These are phyloP conservation scores for Oplegnathus fasciatus DNA, from an alignment of 2,113 vertebrate species.

Conservation along the genomic window DNA sequence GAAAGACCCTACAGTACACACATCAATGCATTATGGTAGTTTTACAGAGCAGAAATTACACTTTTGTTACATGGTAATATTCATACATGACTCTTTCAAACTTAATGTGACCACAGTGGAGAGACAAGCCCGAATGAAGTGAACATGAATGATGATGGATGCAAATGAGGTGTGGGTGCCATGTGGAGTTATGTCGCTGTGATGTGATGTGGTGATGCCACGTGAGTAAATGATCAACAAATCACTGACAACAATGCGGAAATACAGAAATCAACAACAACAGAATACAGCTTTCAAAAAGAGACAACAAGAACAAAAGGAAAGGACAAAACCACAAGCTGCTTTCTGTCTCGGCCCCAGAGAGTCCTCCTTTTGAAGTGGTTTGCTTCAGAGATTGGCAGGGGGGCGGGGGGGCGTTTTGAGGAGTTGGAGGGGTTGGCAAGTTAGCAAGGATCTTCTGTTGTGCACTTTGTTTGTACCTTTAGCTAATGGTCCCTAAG, in stretches of 20 bases:
- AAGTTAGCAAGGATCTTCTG: conserved; percentile 56
- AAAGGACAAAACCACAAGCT: conserved; percentile 73
- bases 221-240: conserved; percentile 74
- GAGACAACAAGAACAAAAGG: conserved; percentile 57
- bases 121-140: conserved; percentile 77
- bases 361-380: conserved; percentile 80
- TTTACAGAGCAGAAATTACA: conserved; percentile 64
- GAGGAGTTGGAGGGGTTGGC: conserved; percentile 26
- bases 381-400: conserved; percentile 71
- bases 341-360: conserved; percentile 70
- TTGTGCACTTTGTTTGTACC: conserved; percentile 59
- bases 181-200: conserved; percentile 60
- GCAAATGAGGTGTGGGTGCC: conserved; percentile 64
- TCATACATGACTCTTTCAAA: conserved; percentile 66
- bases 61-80: conserved; percentile 64
- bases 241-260: conserved; percentile 80
- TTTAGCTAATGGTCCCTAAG: conserved; percentile 57
- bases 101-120: conserved; percentile 76
- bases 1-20: conserved; percentile 67
- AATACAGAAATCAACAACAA: conserved; percentile 76
- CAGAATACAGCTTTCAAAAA: conserved; percentile 71
- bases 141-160: conserved; percentile 67
- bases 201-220: conserved; percentile 64
- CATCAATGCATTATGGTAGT: conserved; percentile 73
- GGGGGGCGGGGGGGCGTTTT: background rate